Conservation (phyloP, 2,797 vertebrate genomes). For the Sibirionetta formosa region DNA sequence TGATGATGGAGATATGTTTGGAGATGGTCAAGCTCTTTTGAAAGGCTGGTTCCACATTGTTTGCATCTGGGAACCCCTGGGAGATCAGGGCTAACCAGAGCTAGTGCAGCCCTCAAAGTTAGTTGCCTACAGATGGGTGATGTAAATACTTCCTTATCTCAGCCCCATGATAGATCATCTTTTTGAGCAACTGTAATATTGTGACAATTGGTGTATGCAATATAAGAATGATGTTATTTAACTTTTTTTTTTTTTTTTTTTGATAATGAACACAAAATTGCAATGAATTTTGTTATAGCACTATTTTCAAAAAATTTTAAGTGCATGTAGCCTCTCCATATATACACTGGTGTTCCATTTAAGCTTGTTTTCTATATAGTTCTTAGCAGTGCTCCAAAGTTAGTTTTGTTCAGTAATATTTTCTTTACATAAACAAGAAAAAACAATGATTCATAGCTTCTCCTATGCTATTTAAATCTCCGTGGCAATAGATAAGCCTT, state of each 20-base stretch:
- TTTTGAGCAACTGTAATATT: neutral
- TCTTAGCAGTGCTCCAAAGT: neutral
- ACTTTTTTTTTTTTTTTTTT: neutral
- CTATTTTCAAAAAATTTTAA: neutral
- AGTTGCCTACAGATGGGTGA: neutral
- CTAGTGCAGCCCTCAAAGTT: neutral
- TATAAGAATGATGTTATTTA: neutral
- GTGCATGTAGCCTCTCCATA: neutral
- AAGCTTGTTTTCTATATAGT: neutral
- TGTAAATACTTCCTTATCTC: neutral
- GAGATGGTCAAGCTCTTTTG: neutral
- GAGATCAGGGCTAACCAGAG: neutral
- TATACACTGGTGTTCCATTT: neutral
- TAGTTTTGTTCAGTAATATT: neutral
- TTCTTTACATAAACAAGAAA: neutral
- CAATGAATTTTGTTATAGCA: neutral
- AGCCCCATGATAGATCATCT: neutral
- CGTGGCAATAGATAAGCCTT: neutral
- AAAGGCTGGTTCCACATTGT: fast-evolving
- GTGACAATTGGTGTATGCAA: neutral
- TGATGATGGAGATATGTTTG: neutral
- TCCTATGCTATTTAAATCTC: neutral
- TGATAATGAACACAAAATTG: neutral
- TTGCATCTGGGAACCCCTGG: neutral
- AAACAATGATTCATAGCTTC: neutral